Evolutionary conservation across 2,797 vertebrate genomes (phyloP).

Genomic region (Linurgus olivaceus): DNA sequence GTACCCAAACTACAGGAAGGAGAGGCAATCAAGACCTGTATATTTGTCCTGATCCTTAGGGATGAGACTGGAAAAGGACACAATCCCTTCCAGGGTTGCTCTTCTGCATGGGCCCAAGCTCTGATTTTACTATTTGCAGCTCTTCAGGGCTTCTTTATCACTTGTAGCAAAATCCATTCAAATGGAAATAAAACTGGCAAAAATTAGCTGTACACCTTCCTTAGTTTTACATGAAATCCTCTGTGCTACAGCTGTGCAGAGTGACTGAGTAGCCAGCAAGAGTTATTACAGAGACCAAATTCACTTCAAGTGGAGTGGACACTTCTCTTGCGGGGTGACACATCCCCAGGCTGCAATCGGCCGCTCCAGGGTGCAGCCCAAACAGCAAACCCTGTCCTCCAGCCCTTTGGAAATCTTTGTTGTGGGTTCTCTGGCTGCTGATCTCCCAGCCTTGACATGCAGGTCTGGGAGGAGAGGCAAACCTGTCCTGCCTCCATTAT

Average conservation of each 20-base stretch:
- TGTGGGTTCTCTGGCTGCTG: not conserved
- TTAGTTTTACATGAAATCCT: not conserved
- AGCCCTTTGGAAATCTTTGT: not conserved
- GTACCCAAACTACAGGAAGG: not conserved
- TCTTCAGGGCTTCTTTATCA: not conserved
- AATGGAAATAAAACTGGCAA: not conserved
- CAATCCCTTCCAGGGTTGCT: not conserved
- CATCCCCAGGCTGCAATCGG: accelerated
- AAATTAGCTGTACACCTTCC: not conserved
- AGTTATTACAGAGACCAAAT: not conserved
- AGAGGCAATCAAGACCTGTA: accelerated
- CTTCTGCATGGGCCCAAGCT: not conserved
- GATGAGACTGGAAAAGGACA: not conserved
- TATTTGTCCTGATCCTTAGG: not conserved
- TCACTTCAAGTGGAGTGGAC: not conserved
- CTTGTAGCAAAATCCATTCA: not conserved
- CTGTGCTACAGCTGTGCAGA: not conserved
- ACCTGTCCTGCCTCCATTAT: not conserved
- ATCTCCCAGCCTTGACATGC: constrained; percentile 10
- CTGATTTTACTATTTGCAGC: not conserved
- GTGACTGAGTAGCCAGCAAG: not conserved
- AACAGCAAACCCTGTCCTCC: not conserved
- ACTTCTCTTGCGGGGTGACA: not conserved
- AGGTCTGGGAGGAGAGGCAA: not conserved
- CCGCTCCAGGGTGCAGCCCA: not conserved